Conservation (phyloP, 2,113 vertebrate species). For the Fregata magnificens region DNA sequence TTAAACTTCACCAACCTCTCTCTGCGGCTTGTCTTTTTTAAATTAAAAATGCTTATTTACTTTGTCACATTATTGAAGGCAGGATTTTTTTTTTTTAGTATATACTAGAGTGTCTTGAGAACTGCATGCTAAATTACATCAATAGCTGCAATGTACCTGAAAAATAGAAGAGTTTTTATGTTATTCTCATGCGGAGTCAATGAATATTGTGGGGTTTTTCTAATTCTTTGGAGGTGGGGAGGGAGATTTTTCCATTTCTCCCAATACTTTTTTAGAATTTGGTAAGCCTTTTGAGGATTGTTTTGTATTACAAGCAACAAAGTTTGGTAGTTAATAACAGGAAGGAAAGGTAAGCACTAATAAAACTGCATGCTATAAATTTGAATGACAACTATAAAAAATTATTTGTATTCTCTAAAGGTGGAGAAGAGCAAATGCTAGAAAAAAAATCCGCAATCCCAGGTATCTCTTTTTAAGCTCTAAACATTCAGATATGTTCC, state of each 20-base stretch:
- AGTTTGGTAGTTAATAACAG: neutral
- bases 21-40: neutral
- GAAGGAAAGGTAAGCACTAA: neutral
- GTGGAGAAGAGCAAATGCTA: neutral
- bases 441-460: neutral
- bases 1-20: neutral
- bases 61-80: neutral
- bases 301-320: neutral
- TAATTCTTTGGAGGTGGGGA: neutral
- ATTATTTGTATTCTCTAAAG: neutral
- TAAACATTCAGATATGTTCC: neutral
- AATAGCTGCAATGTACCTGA: neutral
- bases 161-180: neutral
- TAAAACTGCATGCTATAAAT: neutral
- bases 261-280: neutral
- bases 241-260: neutral
- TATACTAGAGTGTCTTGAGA: neutral
- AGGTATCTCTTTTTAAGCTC: neutral
- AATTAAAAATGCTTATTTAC: neutral
- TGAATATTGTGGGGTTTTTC: neutral
- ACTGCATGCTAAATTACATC: neutral
- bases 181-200: neutral
- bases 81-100: neutral
- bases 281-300: neutral
- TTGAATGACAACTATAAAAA: neutral